Conservation (phyloP, 2,888 invertebrate genomes). For the Epsilonema sp. region DNA sequence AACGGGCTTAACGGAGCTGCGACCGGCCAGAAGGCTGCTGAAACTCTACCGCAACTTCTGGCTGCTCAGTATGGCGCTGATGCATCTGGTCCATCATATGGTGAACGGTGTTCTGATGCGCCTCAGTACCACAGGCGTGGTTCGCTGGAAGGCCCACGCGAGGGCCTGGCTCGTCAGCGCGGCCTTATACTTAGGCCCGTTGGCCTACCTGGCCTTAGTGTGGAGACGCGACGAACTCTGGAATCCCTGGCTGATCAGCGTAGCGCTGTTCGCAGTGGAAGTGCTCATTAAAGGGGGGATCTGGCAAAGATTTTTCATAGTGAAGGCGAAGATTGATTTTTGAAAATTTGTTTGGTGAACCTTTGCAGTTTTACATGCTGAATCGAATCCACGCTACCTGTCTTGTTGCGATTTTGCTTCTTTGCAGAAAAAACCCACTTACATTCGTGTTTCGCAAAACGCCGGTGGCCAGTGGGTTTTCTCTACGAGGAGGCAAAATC, state of each 20-base stretch:
- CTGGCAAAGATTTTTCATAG: too few species aligned
- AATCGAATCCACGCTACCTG: too few species aligned
- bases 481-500: too few species aligned
- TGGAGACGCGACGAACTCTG: background rate
- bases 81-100: background rate
- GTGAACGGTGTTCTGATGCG: background rate
- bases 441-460: too few species aligned
- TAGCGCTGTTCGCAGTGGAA: background rate
- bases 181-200: background rate
- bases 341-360: too few species aligned
- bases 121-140: background rate
- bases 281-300: background rate
- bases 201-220: background rate
- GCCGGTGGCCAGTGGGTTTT: too few species aligned
- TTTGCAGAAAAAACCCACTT: too few species aligned
- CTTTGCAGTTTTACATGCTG: too few species aligned
- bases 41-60: background rate
- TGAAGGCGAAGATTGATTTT: too few species aligned
- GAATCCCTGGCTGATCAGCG: background rate
- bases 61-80: background rate
- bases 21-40: background rate
- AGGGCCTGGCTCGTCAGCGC: background rate
- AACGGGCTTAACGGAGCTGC: too few species aligned
- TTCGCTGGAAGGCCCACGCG: background rate
- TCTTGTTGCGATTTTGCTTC: too few species aligned